Base-by-base conservation (phyloP, 1,140 invertebrate genomes). In the Cherax quadricarinatus region DNA sequence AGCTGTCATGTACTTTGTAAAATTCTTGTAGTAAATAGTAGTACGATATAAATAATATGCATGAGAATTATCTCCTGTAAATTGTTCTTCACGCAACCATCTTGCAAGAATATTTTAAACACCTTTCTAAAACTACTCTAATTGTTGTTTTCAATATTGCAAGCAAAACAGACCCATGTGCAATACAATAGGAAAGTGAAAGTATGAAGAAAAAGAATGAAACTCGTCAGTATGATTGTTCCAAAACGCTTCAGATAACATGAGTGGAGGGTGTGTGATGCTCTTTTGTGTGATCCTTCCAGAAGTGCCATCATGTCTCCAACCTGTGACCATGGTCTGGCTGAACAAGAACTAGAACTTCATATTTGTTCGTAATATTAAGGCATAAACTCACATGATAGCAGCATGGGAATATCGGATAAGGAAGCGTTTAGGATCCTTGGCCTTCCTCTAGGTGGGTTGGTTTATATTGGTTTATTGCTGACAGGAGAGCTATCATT, bases 351-450 rank as follows among this genome's bases (percentile, higher is more conserved):
- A 30, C n/a, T 75, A 75, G n/a, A 75, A 75, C 70, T 30, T 75
- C 24, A 75, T 75, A 75, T 75, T 75, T 75, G n/a, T 75, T 75
- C 7, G 24, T 75, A 75, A 75, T 75, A 75, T 75, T 75, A 75
- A 21, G 70, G 24, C 70, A 9, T 6, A 30, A 75, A 75, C 82
- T 21, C 53, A 24, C 30, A 84, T 84, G 82, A 60, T 48, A 60
- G 51, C 82, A 84, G 18, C 51, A 84, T 84, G 82, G 82, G 82
- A 60, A 84, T 84, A 84, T 84, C 82, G 82, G 82, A 84, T 62
- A 84, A 84, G 48, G 82, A 84, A 62, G 82, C 82, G 82, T 84
- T 84, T 84, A 84, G 82, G 53, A 84, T 84, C 51, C 82, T 84
- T n/a, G 82, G 82, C n/a, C 82, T 84, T 24, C 82, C 82, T n/a